These are phyloP conservation scores for Furcifer pardalis DNA, from an alignment of 2,797 vertebrate species.

Conservation along the genomic window DNA sequence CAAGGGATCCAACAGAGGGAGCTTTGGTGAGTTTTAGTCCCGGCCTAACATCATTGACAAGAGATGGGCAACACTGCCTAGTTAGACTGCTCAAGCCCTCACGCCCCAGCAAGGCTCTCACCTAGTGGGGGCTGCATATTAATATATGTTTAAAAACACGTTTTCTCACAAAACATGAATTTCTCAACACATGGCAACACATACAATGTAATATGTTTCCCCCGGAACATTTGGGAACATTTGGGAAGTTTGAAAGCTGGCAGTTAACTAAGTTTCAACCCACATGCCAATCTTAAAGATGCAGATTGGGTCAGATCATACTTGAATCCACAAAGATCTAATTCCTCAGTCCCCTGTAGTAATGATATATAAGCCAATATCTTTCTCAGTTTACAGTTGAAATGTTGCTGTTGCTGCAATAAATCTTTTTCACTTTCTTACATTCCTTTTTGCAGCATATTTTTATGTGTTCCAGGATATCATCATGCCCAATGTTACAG, in stretches of 20 bases:
- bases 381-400: conserved; percentile 9
- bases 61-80: too few species aligned
- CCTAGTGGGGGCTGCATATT: too few species aligned
- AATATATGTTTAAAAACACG: neutral
- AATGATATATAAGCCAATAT: neutral
- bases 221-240: neutral
- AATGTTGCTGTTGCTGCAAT: neutral
- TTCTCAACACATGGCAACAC: neutral
- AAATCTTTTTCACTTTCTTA: neutral
- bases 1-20: too few species aligned
- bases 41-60: too few species aligned
- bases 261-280: neutral
- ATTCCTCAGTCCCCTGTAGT: neutral
- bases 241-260: neutral
- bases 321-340: neutral
- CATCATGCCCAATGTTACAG: conserved; percentile 20
- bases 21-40: too few species aligned
- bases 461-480: conserved; percentile 23
- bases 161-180: neutral
- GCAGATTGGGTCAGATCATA: neutral
- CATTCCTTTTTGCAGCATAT: neutral
- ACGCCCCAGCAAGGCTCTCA: too few species aligned
- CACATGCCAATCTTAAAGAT: neutral
- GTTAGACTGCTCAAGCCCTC: too few species aligned
- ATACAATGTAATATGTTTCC: neutral